Conservation (phyloP, 2,113 vertebrate genomes). For the Pygoscelis adeliae region DNA sequence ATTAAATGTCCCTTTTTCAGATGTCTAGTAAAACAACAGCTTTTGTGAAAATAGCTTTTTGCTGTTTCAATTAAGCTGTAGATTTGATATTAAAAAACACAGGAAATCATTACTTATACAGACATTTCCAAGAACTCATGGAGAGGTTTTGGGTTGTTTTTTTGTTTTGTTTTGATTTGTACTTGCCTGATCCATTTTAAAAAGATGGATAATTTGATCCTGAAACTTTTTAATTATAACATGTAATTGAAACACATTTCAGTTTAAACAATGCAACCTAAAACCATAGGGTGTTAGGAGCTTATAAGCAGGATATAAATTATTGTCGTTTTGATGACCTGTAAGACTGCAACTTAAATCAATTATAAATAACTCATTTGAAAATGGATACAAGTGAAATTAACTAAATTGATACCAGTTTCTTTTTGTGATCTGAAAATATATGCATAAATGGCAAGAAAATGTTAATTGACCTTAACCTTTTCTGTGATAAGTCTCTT, state of each 20-base stretch:
- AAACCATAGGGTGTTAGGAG: slow-evolving; percentile 57
- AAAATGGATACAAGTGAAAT: slow-evolving; percentile 52
- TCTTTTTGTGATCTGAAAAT: slow-evolving; percentile 54
- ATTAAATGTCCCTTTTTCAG: neutral
- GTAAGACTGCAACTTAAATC: slow-evolving; percentile 47
- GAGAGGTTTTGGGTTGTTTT: neutral
- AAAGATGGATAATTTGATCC: slow-evolving; percentile 39
- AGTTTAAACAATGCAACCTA: slow-evolving; percentile 63
- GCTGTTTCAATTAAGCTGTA: neutral
- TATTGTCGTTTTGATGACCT: slow-evolving; percentile 56
- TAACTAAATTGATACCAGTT: slow-evolving; percentile 48
- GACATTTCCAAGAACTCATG: neutral
- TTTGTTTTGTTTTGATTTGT: neutral
- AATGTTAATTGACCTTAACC: slow-evolving; percentile 67
- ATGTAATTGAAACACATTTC: slow-evolving; percentile 52
- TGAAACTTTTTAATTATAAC: slow-evolving; percentile 67
- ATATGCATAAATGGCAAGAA: slow-evolving; percentile 38
- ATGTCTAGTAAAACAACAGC: neutral
- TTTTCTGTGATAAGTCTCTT: slow-evolving; percentile 51
- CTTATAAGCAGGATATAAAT: slow-evolving; percentile 56
- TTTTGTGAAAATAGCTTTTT: neutral
- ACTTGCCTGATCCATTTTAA: neutral
- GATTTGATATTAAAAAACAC: neutral
- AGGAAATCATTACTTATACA: neutral
- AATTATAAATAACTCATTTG: slow-evolving; percentile 62